These are phyloP conservation scores for Eupithecia vulgata DNA, from an alignment of 2,888 invertebrate species.

Conservation along the genomic window DNA sequence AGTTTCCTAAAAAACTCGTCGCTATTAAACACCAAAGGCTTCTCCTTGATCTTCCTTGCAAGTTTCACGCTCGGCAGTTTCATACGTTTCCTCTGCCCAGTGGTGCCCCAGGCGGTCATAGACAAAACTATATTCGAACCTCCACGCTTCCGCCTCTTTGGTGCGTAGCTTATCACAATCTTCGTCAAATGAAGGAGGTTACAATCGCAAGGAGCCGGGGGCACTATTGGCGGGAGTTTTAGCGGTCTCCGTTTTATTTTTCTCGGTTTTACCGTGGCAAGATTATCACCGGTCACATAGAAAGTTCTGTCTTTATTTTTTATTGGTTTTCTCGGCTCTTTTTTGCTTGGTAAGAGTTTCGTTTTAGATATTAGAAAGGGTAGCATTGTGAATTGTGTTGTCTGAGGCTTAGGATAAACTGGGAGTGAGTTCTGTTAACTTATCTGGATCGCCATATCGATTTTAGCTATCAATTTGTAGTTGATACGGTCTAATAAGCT, in stretches of 20 bases:
- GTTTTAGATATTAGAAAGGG: constrained; percentile 76
- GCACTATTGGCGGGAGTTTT: constrained; percentile 51
- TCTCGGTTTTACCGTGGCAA: constrained; percentile 55
- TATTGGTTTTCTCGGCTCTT: constrained; percentile 49
- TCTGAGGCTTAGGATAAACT: constrained; percentile 8
- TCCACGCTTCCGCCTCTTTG: constrained; percentile 67
- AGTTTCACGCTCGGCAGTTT: constrained; percentile 64
- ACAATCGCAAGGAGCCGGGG: constrained; percentile 64
- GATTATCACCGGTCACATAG: constrained; percentile 61
- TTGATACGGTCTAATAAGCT: constrained; percentile 56
- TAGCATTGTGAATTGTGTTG: constrained; percentile 63
- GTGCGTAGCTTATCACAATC: constrained; percentile 68
- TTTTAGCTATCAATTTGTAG: background rate
- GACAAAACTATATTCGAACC: constrained; percentile 69
- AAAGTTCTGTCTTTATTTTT: constrained; percentile 57
- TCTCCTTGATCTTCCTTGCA: constrained; percentile 56
- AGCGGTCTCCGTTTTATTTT: constrained; percentile 56
- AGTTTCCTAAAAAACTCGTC: constrained; percentile 75
- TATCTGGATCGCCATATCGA: background rate
- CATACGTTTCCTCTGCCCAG: constrained; percentile 67
- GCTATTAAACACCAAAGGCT: constrained; percentile 58
- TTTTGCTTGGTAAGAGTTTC: constrained; percentile 64
- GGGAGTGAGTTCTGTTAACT: constrained; percentile 15
- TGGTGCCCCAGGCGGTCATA: constrained; percentile 66
- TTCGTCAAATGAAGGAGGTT: constrained; percentile 69